Base-by-base conservation (phyloP, 2,888 invertebrate genomes). In the Pandemis corylana region DNA sequence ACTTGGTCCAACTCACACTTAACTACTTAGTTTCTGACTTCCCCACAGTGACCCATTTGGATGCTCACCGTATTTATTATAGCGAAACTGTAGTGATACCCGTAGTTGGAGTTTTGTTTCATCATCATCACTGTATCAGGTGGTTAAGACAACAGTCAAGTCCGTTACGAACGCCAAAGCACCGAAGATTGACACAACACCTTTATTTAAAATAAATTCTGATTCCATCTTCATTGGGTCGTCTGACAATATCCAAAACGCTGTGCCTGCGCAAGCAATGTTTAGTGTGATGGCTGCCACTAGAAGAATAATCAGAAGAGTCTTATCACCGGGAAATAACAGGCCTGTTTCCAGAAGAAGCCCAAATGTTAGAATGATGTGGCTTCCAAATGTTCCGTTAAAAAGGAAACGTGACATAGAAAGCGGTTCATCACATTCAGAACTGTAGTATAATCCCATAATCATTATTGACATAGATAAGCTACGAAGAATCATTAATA, bases 401-500 rank as follows among this genome's bases (percentile, higher is more conserved):
- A 87, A 85, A 2, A 87, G 20, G 66, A 90, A 92, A 67, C 81
- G 82, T 41, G 78, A 76, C 1, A 81, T 72, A 0, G 82, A 76
- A 13, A 78, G 76, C 67, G 88, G 74, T 20, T 85, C 72, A 0
- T 67, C 62, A 71, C 77, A 73, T 76, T 90, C 91, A 2, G 90
- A 89, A 71, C 81, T 85, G 66, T 78, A 85, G 68, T 85, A 87
- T 13, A 85, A 80, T 0, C 83, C 86, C 0, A 86, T 7, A 2
- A 80, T 20, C 87, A 89, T 85, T 67, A 87, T 62, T 0, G 82
- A 72, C 0, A 91, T 68, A 0, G 80, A 69, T 0, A 84, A 12
- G 15, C 88, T 87, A 42, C 91, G 83, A n/a, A 89, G 56, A 53
- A 80, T 77, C 87, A 91, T 86, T 77, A 87, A 86, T 4, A 88